phyloP scores from a whole-genome alignment of 2,888 invertebrate species.

The Acronicta aceris region DNA sequence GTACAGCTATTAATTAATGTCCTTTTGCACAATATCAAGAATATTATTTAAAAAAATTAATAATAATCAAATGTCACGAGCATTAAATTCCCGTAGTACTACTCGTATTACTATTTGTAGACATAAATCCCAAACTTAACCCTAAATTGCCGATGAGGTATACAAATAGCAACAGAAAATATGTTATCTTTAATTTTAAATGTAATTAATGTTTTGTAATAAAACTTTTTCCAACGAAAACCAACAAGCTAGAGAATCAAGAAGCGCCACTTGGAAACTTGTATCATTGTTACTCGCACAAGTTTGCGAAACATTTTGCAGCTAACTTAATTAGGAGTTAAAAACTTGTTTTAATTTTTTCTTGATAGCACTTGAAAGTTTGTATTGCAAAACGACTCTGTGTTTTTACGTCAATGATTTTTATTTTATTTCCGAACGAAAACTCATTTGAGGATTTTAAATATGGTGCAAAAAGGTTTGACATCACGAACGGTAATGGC shows the following conservation, averaged over 20 bases:
- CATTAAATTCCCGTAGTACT: too few species aligned
- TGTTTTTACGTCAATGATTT: constrained; percentile 12
- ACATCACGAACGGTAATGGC: too few species aligned
- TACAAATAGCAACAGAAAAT: constrained; percentile 9
- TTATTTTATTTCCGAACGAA: constrained; percentile 12
- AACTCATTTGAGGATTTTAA: constrained; percentile 19
- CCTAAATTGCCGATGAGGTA: not conserved
- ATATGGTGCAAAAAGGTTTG: too few species aligned
- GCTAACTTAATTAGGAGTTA: constrained; percentile 67
- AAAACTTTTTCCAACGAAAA: constrained; percentile 51
- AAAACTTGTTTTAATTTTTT: constrained; percentile 60
- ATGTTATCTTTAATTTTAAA: constrained; percentile 34
- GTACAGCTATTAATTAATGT: too few species aligned
- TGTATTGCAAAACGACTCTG: constrained; percentile 35
- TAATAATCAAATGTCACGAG: too few species aligned
- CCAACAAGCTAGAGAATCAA: constrained; percentile 61
- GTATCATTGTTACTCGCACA: constrained; percentile 61
- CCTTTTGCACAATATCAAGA: too few species aligned
- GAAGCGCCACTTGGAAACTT: constrained; percentile 59
- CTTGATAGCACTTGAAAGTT: constrained; percentile 47
- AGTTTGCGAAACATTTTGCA: constrained; percentile 63
- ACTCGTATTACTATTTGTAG: too few species aligned
- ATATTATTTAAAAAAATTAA: too few species aligned
- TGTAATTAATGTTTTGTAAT: constrained; percentile 51
- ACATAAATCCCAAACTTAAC: too few species aligned